Base-by-base conservation (phyloP, 2,888 invertebrate species). In the Selenia dentaria region DNA sequence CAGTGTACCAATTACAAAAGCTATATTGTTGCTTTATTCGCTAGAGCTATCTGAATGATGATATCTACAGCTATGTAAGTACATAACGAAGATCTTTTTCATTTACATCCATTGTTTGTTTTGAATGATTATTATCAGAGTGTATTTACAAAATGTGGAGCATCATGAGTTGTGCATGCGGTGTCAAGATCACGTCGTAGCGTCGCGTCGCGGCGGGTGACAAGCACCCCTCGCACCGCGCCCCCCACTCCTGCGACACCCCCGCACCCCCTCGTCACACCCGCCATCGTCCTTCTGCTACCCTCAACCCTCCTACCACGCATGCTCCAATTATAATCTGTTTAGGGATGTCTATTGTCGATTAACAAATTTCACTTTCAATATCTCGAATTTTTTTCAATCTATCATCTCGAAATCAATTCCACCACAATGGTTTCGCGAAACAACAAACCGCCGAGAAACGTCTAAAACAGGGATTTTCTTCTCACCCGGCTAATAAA, bases 291-390 rank as follows among this genome's bases (percentile, higher is more conserved):
- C 68, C 68, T 64, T 52, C 59, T 64, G 59, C 67, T 69, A 75
- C 79, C 77, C 79, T 72, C 82, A 74, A 79, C 80, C 78, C 83
- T 80, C 83, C 79, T 72, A 87, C 84, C 84, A 89, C 89, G 89
- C 89, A 90, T 90, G 89, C 89, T 89, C 90, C 90, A 89, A 87
- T 89, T 87, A 86, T 89, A 89, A 90, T 89, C 89, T 83, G 81
- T 79, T 81, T 88, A 89, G 89, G 80, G 88, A 88, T 88, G 88
- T 82, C 75, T 74, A 70, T 67, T 81, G 87, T 89, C 89, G 88
- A 88, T 88, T 81, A 77, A 74, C 53, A 70, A 5, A 55, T 65
- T 60, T 64, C 64, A 48, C 45, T 50, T 45, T 49, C 39, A 42
- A 56, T 22, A 32, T 44, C 56, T 46, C 42, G 25, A 35, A 31